phyloP scores from a whole-genome alignment of 2,113 vertebrate genomes.

The Xiphorhynchus elegans region DNA sequence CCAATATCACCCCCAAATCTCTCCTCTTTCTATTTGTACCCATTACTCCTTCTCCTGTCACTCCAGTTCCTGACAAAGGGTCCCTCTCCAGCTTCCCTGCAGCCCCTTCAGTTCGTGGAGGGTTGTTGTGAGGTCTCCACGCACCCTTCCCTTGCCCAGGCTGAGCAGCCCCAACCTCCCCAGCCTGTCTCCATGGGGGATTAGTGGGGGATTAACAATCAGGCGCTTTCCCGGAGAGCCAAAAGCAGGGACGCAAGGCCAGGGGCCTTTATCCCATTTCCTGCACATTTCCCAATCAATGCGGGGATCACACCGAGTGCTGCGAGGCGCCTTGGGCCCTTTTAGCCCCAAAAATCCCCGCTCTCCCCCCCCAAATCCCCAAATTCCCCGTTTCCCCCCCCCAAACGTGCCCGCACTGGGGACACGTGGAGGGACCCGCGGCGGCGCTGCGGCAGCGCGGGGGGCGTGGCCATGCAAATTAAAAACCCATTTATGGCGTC shows the following conservation, averaged over 20 bases:
- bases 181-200: rapidly evolving
- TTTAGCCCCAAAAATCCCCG: neutral
- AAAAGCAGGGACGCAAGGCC: rapidly evolving
- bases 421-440: neutral
- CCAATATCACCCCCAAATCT: rapidly evolving
- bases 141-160: neutral
- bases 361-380: no score
- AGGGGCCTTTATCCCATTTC: rapidly evolving
- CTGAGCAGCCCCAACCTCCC: rapidly evolving
- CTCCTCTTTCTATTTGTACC: rapidly evolving
- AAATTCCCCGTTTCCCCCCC: no score
- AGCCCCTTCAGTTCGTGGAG: neutral
- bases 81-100: neutral
- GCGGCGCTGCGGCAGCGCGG: neutral
- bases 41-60: no score
- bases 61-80: neutral
- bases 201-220: rapidly evolving
- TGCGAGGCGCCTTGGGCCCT: rapidly evolving
- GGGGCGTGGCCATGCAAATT: neutral
- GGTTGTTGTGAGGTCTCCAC: neutral
- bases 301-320: rapidly evolving
- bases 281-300: rapidly evolving
- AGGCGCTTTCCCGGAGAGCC: neutral
- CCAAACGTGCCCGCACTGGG: rapidly evolving
- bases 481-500: no score